Evolutionary conservation across 2,113 vertebrate species (phyloP).

Genomic region (Gambusia affinis): DNA sequence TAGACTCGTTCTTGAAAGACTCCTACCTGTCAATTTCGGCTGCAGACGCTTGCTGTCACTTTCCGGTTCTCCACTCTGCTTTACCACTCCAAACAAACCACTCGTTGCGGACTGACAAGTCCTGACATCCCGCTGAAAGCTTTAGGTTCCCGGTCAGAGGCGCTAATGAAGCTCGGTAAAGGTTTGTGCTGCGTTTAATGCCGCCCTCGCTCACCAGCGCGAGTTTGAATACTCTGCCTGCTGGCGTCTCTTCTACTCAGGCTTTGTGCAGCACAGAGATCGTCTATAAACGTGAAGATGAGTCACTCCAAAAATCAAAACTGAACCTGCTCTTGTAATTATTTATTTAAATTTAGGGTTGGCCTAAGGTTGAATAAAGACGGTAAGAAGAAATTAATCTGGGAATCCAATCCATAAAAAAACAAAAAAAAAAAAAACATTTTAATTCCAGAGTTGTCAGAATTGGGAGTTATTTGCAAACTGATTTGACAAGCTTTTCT

Average conservation of each 20-base stretch:
- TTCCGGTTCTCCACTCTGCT: conserved; percentile 32
- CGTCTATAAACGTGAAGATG: neutral
- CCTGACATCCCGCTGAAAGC: neutral
- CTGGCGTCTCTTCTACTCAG: conserved; percentile 44
- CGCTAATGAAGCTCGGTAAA: neutral
- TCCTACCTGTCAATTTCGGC: conserved; percentile 67
- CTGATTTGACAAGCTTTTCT: no score
- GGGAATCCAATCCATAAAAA: no score
- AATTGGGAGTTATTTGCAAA: no score
- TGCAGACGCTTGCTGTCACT: conserved; percentile 49
- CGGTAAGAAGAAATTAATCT: no score
- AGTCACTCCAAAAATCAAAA: conserved; percentile 11
- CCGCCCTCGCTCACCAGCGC: neutral
- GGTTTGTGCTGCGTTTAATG: neutral
- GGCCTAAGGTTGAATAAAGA: neutral
- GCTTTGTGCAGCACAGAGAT: conserved; percentile 56
- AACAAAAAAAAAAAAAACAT: no score
- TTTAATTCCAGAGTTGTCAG: no score
- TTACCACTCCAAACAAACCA: neutral
- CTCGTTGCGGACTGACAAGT: conserved; percentile 7
- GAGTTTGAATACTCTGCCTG: conserved; percentile 25
- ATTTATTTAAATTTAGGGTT: neutral
- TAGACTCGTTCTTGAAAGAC: neutral
- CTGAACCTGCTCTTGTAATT: neutral
- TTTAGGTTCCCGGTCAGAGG: neutral